These are phyloP conservation scores for Tetragonula carbonaria DNA, from an alignment of 2,888 invertebrate genomes.

Conservation along the genomic window DNA sequence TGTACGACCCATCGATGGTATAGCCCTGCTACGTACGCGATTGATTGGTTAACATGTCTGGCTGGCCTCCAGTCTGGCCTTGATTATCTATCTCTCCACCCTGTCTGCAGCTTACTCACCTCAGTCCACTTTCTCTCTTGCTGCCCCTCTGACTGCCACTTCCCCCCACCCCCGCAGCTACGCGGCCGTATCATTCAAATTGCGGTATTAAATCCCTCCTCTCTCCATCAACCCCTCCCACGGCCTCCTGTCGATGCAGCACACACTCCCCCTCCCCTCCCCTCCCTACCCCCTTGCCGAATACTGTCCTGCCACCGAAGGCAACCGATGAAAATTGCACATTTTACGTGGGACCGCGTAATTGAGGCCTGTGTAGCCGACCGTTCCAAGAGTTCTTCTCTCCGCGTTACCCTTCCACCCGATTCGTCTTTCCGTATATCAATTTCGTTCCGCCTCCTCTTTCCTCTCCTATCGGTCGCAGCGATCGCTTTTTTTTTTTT, in stretches of 20 bases:
- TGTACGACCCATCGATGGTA: conserved; percentile 62
- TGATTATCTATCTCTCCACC: conserved; percentile 78
- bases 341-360: conserved; percentile 56
- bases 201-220: conserved; percentile 63
- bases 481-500: conserved; percentile 4
- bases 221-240: not conserved
- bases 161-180: not conserved
- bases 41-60: conserved; percentile 80
- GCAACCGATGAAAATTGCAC: conserved; percentile 56
- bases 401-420: not conserved
- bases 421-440: conserved; percentile 37
- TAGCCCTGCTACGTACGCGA: conserved; percentile 70
- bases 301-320: conserved; percentile 16
- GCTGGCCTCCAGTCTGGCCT: conserved; percentile 75
- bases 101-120: conserved; percentile 72
- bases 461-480: not conserved
- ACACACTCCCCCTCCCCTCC: not conserved
- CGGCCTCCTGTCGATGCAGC: not conserved
- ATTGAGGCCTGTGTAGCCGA: conserved; percentile 50
- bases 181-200: conserved; percentile 68
- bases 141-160: conserved; percentile 16
- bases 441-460: conserved; percentile 12
- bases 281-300: conserved; percentile 21
- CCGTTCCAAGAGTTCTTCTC: conserved; percentile 22
- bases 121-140: conserved; percentile 55